phyloP scores from a whole-genome alignment of 2,113 vertebrate species.

The Carollia perspicillata region DNA sequence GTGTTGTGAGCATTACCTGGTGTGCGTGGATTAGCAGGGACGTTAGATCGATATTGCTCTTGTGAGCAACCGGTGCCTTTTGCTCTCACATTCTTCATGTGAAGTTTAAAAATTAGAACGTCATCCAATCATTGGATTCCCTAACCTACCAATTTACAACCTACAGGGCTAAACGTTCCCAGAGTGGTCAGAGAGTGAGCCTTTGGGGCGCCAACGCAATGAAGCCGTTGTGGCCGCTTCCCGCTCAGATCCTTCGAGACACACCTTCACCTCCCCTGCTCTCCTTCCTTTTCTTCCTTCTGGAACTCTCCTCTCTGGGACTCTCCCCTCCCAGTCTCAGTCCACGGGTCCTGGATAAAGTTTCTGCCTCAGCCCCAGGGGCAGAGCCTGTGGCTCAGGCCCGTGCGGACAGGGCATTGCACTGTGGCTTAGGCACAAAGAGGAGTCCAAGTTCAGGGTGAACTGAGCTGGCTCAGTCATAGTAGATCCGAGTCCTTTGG shows the following conservation, averaged over 20 bases:
- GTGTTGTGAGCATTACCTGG: not conserved
- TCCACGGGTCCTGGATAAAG: no score
- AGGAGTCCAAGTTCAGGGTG: not conserved
- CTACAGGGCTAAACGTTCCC: not conserved
- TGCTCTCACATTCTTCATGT: not conserved
- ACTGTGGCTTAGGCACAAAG: not conserved
- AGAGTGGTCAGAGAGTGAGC: not conserved
- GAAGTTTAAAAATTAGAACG: not conserved
- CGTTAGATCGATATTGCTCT: not conserved
- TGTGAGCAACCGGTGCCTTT: not conserved
- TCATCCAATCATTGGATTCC: not conserved
- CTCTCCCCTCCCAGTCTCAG: not conserved
- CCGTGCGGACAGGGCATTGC: not conserved
- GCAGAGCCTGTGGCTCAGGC: rapidly evolving
- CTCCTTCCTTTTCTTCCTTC: not conserved
- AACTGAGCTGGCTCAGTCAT: not conserved
- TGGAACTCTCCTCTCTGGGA: no score
- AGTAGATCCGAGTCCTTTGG: not conserved
- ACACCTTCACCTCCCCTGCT: not conserved
- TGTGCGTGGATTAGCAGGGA: not conserved
- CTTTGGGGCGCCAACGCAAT: not conserved
- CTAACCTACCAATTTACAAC: not conserved
- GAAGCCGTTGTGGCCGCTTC: no score
- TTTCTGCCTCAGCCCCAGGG: not conserved
- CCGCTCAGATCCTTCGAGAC: not conserved